These are phyloP conservation scores for Epinotia bilunana DNA, from an alignment of 2,888 invertebrate genomes.

Conservation along the genomic window DNA sequence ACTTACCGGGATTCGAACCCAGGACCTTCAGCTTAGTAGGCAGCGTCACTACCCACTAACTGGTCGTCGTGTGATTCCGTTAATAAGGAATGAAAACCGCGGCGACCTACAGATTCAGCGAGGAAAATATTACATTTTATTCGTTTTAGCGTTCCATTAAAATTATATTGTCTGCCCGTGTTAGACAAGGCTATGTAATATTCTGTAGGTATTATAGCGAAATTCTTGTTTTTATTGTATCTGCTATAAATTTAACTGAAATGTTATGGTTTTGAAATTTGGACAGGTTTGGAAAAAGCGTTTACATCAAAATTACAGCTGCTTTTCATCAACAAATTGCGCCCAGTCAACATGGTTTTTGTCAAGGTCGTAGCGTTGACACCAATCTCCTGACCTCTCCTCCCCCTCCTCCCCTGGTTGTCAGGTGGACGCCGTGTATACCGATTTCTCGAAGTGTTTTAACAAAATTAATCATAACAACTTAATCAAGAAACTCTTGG, in stretches of 20 bases:
- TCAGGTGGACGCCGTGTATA: too few species aligned
- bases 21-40: too few species aligned
- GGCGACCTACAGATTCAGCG: neutral
- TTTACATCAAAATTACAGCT: neutral
- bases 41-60: too few species aligned
- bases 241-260: too few species aligned
- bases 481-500: too few species aligned
- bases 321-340: slow-evolving; percentile 5
- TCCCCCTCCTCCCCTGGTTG: too few species aligned
- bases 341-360: slow-evolving; percentile 10
- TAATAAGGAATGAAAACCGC: slow-evolving; percentile 23
- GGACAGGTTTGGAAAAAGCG: too few species aligned
- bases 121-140: slow-evolving; percentile 33
- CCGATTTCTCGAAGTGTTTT: too few species aligned
- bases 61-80: neutral
- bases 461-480: too few species aligned
- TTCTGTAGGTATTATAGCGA: neutral
- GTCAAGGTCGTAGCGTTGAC: slow-evolving; percentile 6
- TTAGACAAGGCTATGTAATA: neutral
- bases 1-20: too few species aligned
- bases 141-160: slow-evolving; percentile 32
- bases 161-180: slow-evolving; percentile 20
- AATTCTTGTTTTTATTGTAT: neutral
- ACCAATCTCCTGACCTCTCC: neutral
- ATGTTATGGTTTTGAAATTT: too few species aligned